These are phyloP conservation scores for Odontocolon sp. DNA, from an alignment of 2,888 invertebrate species.

Conservation along the genomic window DNA sequence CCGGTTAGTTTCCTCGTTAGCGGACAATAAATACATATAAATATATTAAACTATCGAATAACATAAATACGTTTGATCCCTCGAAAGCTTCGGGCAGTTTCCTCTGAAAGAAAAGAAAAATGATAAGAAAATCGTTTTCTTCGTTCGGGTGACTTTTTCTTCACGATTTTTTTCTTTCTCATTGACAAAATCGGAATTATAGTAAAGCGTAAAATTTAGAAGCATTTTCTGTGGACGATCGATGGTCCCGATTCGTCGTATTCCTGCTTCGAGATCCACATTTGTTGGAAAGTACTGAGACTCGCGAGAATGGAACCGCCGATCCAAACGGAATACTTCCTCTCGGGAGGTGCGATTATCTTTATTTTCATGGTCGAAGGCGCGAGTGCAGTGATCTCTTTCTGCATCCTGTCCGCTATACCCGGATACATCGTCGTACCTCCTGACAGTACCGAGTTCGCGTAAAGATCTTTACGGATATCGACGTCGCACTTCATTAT, in stretches of 20 bases:
- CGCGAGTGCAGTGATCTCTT: slow-evolving; percentile 82
- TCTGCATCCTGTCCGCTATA: slow-evolving; percentile 82
- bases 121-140: neutral
- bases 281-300: slow-evolving; percentile 81
- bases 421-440: slow-evolving; percentile 84
- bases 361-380: slow-evolving; percentile 82
- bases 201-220: slow-evolving; percentile 71
- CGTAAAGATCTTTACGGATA: slow-evolving; percentile 83
- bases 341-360: slow-evolving; percentile 82
- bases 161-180: neutral
- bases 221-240: slow-evolving; percentile 82
- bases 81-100: slow-evolving; percentile 1
- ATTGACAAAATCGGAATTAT: neutral
- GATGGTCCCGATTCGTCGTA: slow-evolving; percentile 82
- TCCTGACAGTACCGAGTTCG: slow-evolving; percentile 83
- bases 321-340: slow-evolving; percentile 83
- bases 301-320: slow-evolving; percentile 82
- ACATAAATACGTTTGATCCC: slow-evolving; percentile 6
- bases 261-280: slow-evolving; percentile 83
- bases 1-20: slow-evolving; percentile 51
- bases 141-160: neutral
- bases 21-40: slow-evolving; percentile 57
- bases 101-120: neutral
- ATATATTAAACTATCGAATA: slow-evolving; percentile 34
- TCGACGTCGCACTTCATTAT: slow-evolving; percentile 85